Conservation (phyloP, 2,797 vertebrate species). For the Oryzias sinensis region DNA sequence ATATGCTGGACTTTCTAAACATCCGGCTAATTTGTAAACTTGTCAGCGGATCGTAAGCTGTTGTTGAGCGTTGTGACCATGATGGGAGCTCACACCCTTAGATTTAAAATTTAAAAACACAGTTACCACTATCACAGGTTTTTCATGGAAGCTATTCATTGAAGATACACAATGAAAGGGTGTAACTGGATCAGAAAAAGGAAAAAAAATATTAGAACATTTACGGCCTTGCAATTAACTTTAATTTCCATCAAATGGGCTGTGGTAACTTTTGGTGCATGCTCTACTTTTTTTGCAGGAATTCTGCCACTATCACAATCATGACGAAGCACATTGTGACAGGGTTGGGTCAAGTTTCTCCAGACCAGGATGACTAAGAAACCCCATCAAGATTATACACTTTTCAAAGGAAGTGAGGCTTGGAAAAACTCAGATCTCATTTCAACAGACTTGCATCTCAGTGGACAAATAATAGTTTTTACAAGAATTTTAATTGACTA, state of each 20-base stretch:
- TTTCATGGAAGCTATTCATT: too few relatives aligned
- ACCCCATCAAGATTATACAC: constrained; percentile 51
- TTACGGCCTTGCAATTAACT: constrained; percentile 42
- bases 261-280: constrained; percentile 25
- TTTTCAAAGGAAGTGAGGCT: constrained; percentile 63
- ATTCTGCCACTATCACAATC: constrained; percentile 46
- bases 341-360: constrained; percentile 43
- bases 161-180: too few relatives aligned
- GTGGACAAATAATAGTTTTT: constrained; percentile 87
- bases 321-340: constrained; percentile 50
- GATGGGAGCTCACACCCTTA: too few relatives aligned
- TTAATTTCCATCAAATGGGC: constrained; percentile 39
- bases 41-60: background rate
- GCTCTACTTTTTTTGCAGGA: constrained; percentile 35
- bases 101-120: too few relatives aligned
- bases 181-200: constrained; percentile 13
- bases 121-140: too few relatives aligned
- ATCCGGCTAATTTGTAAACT: background rate
- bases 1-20: background rate
- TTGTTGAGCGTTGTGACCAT: too few relatives aligned
- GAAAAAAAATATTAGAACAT: constrained; percentile 25
- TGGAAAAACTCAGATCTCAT: constrained; percentile 85
- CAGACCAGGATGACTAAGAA: constrained; percentile 60
- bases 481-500: constrained; percentile 90
- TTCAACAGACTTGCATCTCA: constrained; percentile 84